Base-by-base conservation (phyloP, 2,888 invertebrate genomes). In the Apotomis capreana region DNA sequence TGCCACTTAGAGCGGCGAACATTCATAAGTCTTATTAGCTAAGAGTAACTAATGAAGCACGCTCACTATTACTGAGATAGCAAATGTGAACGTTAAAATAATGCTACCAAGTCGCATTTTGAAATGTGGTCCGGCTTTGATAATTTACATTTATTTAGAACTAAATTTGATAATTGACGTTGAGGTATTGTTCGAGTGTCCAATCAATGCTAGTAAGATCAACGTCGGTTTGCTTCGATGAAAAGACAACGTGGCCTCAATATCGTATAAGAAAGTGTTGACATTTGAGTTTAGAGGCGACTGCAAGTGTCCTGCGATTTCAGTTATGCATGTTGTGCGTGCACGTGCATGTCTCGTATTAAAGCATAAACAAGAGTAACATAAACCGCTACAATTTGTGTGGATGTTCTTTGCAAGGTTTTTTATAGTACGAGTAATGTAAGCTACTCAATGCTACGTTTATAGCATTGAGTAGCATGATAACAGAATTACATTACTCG, bases 161-260 rank as follows among this genome's bases (percentile, higher is more conserved):
- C n/a, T 13, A 64, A 54, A 54, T 69, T 65, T 65, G 70, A 70
- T 49, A 60, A 61, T 36, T 70, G 55, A 70, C n/a, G 54, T 59
- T 44, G 59, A 67, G 46, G 55, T 51, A 70, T 67, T 70, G 65
- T 61, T 70, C 65, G 49, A 54, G 49, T 55, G 46, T 54, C 54
- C 46, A 60, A 70, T 37, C 46, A 55, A 65, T 37, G 13, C n/a
- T 65, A 36, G 13, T 5, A 44, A 64, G 52, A 15, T 13, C 51
- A 58, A 36, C 52, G 59, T 37, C 36, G 9, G 65, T 37, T 55
- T 40, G 12, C 15, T 70, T 62, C 13, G 40, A 64, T 5, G 46
- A 65, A 40, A 26, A 26, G 26, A 26, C 26, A 26, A 26, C 26
- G 26, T 26, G 26, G 54, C 61, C 13, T 69, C 10, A 54, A 54